A percentile compares a stretch with the other conserved stretches of the same genome.
These are phyloP conservation scores for Oasisia sp. DNA, from an alignment of 2,888 invertebrate species.

Conservation along the genomic window DNA sequence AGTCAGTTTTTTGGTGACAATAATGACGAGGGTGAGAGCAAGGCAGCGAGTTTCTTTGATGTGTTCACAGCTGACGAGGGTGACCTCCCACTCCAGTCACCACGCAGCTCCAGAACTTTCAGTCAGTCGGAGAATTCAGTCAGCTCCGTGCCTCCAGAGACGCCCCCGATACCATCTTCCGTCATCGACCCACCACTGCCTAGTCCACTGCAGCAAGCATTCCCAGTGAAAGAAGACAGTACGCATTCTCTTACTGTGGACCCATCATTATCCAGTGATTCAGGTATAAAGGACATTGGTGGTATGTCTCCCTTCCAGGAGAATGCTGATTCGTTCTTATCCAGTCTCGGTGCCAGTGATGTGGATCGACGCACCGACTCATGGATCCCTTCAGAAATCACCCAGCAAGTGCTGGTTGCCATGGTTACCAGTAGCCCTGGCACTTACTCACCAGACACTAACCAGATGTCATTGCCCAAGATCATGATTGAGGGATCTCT, in stretches of 20 bases:
- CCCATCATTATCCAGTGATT: conserved; percentile 25
- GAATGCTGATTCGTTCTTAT: conserved; percentile 54
- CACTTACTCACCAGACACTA: conserved; percentile 77
- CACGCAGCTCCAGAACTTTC: not conserved
- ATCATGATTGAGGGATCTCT: conserved; percentile 83
- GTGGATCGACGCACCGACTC: conserved; percentile 60
- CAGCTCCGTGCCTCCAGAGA: conserved; percentile 33
- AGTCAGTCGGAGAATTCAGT: not conserved
- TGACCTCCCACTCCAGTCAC: conserved; percentile 19
- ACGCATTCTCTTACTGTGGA: not conserved
- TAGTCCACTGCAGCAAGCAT: conserved; percentile 23
- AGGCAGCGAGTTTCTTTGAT: conserved; percentile 43
- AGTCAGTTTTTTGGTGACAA: conserved; percentile 41
- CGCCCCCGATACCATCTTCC: conserved; percentile 34
- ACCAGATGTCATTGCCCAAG: conserved; percentile 86
- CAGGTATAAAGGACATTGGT: conserved; percentile 38
- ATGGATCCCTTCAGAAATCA: conserved; percentile 85
- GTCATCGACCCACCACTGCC: conserved; percentile 14
- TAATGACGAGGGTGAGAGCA: conserved; percentile 39
- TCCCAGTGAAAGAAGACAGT: not conserved
- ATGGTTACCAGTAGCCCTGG: conserved; percentile 77
- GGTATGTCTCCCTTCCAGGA: not conserved
- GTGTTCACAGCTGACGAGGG: conserved; percentile 41
- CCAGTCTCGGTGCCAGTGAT: conserved; percentile 59
- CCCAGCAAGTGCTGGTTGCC: conserved; percentile 71